Evolutionary conservation across 2,113 vertebrate species (phyloP).

Genomic region (Ploceus nigricollis): DNA sequence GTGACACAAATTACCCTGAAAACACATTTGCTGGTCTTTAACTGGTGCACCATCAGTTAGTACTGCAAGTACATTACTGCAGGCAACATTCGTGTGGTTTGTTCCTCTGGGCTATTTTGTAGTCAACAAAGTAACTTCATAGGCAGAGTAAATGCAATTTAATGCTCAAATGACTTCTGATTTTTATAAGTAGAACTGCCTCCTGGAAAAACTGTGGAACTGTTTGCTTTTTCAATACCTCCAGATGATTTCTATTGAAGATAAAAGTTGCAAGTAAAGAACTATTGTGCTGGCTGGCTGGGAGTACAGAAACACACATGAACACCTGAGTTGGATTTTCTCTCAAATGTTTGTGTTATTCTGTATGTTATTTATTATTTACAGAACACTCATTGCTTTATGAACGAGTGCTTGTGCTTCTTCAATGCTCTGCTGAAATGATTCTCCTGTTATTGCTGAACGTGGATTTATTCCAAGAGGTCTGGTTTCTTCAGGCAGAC

Average conservation of each 20-base stretch:
- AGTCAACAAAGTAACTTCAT: not conserved
- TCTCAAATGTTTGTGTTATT: not conserved
- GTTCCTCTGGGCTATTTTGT: not conserved
- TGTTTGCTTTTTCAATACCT: not conserved
- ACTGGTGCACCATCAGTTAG: not conserved
- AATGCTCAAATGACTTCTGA: not conserved
- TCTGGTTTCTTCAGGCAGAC: not conserved
- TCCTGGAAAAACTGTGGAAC: not conserved
- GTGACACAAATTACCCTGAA: not conserved
- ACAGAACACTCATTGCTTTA: not conserved
- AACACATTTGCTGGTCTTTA: not conserved
- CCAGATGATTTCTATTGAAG: not conserved
- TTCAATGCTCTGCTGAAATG: not conserved
- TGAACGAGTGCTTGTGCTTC: not conserved
- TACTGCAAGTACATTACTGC: not conserved
- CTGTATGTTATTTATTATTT: not conserved
- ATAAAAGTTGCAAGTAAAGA: not conserved
- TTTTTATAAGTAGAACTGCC: not conserved
- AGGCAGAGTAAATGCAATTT: not conserved
- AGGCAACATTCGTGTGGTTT: not conserved
- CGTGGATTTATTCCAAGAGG: not conserved
- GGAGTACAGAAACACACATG: not conserved
- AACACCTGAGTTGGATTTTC: not conserved
- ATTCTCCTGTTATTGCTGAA: not conserved
- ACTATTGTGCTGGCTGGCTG: not conserved